phyloP scores from a whole-genome alignment of 2,113 vertebrate species.

The Albula glossodonta region DNA sequence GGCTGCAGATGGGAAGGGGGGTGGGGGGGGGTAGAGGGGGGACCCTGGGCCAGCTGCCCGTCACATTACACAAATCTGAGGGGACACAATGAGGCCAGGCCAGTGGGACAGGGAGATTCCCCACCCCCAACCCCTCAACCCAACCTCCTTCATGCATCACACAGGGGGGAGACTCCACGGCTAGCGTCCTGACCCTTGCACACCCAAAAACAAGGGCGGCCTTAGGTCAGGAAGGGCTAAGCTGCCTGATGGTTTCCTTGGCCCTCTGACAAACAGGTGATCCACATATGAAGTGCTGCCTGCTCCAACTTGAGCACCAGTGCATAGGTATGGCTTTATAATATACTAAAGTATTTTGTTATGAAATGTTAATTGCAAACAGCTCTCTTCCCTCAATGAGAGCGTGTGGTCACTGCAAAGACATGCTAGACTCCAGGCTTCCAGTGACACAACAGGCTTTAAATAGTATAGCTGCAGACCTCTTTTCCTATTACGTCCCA shows the following conservation, averaged over 20 bases:
- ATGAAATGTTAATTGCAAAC: neutral
- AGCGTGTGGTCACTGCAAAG: neutral
- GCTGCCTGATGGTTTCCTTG: too few relatives aligned
- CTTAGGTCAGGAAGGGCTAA: too few relatives aligned
- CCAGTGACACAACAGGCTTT: neutral
- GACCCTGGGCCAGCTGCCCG: conserved; percentile 46
- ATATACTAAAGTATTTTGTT: too few relatives aligned
- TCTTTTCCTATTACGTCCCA: neutral
- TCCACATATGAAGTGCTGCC: too few relatives aligned
- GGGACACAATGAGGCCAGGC: conserved; percentile 60
- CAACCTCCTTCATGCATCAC: too few relatives aligned
- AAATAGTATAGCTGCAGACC: neutral
- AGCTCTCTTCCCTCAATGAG: neutral
- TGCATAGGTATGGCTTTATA: too few relatives aligned
- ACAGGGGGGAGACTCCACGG: neutral
- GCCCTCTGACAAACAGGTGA: too few relatives aligned
- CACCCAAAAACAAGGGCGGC: too few relatives aligned
- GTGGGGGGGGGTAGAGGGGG: conserved; percentile 31
- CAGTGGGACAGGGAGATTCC: conserved; percentile 20
- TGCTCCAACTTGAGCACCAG: too few relatives aligned
- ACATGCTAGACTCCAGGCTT: neutral
- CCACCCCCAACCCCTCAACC: conserved; percentile 16
- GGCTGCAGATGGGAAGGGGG: conserved; percentile 33
- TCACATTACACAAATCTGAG: conserved; percentile 53
- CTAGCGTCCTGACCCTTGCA: neutral